Conservation (phyloP, 2,888 invertebrate species). For the Eupithecia tripunctaria region DNA sequence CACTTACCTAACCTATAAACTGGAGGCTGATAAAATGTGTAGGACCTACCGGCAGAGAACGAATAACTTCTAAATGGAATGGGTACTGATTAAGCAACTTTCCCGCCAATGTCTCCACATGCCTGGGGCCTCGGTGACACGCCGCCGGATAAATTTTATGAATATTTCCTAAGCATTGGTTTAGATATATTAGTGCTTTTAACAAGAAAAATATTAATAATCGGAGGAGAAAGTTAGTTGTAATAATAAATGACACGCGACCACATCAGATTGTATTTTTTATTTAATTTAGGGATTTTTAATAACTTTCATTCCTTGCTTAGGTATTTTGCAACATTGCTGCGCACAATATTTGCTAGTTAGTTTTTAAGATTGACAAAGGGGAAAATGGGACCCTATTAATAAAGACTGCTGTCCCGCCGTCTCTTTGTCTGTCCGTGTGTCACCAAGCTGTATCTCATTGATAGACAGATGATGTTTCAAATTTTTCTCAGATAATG, state of each 20-base stretch:
- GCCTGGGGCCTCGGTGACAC: conserved; percentile 1
- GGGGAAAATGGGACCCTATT: too few relatives aligned
- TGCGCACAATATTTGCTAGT: neutral
- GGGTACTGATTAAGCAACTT: conserved; percentile 34
- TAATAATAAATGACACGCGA: neutral
- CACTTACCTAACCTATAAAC: neutral
- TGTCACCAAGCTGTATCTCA: too few relatives aligned
- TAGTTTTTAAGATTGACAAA: neutral
- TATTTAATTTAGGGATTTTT: neutral
- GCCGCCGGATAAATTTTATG: neutral
- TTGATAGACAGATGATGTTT: too few relatives aligned
- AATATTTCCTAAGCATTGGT: neutral
- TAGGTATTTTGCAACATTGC: neutral
- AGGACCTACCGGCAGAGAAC: neutral
- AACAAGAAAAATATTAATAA: neutral
- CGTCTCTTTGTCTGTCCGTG: too few relatives aligned
- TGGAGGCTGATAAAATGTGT: neutral
- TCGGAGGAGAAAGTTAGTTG: neutral
- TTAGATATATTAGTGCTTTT: neutral
- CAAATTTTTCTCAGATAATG: too few relatives aligned
- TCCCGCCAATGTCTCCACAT: conserved; percentile 26
- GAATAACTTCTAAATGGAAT: conserved; percentile 29
- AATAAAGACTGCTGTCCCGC: too few relatives aligned
- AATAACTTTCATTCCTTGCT: neutral
- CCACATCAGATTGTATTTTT: too few relatives aligned